Percentiles rank a stretch among this genome's conserved stretches.
phyloP scores from a whole-genome alignment of 2,888 invertebrate genomes.

The Sarcophaga variegata region DNA sequence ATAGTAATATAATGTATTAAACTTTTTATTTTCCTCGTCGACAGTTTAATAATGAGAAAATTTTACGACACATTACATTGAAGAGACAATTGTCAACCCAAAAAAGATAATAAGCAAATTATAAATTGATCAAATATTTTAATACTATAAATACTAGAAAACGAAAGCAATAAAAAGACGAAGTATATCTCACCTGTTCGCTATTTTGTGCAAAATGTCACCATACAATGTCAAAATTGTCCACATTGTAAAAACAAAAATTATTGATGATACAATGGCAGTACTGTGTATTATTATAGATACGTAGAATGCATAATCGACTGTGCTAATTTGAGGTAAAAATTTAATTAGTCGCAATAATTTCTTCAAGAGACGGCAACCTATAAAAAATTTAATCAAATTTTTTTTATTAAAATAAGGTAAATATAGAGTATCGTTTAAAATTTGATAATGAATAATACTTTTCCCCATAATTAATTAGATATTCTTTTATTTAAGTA shows the following conservation, averaged over 20 bases:
- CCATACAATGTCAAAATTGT: slow-evolving; percentile 73
- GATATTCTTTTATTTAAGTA: no score
- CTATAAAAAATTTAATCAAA: slow-evolving; percentile 60
- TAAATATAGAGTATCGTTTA: no score
- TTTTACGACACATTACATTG: no score
- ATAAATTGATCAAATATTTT: no score
- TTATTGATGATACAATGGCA: slow-evolving; percentile 75
- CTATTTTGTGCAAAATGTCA: slow-evolving; percentile 73
- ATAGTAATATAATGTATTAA: not conserved
- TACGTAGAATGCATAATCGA: slow-evolving; percentile 74
- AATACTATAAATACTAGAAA: not conserved
- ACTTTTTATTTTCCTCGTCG: not conserved
- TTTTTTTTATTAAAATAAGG: not conserved
- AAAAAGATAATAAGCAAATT: no score
- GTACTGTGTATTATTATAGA: slow-evolving; percentile 75
- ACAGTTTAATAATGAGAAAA: not conserved
- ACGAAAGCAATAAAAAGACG: no score
- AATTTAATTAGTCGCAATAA: slow-evolving; percentile 71
- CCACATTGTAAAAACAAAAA: slow-evolving; percentile 73
- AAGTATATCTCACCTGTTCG: slow-evolving; percentile 69
- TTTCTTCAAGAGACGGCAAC: slow-evolving; percentile 76
- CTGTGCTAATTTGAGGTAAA: slow-evolving; percentile 71
- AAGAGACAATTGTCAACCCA: no score
- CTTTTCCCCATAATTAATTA: no score
- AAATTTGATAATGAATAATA: no score